These are phyloP conservation scores for Tribolium castaneum DNA, from an alignment of 1,140 invertebrate genomes.

Conservation along the genomic window DNA sequence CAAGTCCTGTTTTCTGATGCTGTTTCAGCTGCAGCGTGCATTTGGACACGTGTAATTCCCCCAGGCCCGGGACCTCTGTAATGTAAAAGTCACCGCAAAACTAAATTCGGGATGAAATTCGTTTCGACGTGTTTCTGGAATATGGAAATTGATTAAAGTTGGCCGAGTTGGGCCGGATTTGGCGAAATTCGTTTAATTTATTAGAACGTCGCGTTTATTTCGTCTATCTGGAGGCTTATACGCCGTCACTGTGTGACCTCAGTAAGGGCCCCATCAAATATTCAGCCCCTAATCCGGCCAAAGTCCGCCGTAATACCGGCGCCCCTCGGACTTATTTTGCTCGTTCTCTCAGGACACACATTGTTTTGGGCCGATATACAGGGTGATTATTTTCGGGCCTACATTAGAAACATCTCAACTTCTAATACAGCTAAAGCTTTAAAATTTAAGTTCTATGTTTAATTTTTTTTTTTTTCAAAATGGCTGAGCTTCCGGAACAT, in stretches of 20 bases:
- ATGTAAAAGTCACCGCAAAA: background rate
- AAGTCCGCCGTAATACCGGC: slow-evolving; percentile 42
- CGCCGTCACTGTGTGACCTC: slow-evolving; percentile 2
- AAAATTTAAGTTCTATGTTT: no score
- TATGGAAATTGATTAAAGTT: slow-evolving; percentile 10
- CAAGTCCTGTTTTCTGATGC: background rate
- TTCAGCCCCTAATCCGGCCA: slow-evolving; percentile 47
- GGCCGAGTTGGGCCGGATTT: background rate
- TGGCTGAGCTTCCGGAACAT: no score
- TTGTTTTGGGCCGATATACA: slow-evolving; percentile 35
- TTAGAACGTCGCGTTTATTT: slow-evolving; percentile 7
- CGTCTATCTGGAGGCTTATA: slow-evolving; percentile 1
- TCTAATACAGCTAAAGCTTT: no score
- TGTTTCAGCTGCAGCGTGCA: background rate
- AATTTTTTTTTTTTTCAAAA: no score
- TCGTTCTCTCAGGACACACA: slow-evolving; percentile 32
- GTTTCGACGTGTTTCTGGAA: background rate
- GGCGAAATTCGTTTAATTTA: slow-evolving; percentile 9
- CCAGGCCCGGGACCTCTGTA: background rate
- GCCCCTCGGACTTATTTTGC: background rate
- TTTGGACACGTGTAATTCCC: background rate
- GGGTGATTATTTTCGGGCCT: no score
- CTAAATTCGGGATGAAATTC: background rate
- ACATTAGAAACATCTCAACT: no score
- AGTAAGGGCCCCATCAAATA: slow-evolving; percentile 43